Evolutionary conservation across 2,888 invertebrate genomes (phyloP), one percentile per base, ranked within the genome.

Genomic region (Dendrolimus houi): DNA sequence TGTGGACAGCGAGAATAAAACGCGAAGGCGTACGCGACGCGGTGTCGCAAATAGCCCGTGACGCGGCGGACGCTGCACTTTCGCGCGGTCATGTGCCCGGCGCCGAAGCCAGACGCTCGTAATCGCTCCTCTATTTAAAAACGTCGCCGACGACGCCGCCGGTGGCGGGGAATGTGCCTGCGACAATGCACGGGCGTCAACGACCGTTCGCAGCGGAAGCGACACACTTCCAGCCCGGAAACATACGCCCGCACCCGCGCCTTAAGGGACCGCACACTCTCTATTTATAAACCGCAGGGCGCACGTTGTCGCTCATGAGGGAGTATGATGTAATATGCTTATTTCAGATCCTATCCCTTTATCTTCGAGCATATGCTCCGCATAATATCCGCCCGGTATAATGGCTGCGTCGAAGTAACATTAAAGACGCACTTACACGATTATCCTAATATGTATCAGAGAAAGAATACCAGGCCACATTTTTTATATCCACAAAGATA

Each of bases 151-250:
- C 79, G 80, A 77, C 80, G 83, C 70, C 75, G 77, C 67, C 70
- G 68, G 71, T 79, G 81, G 83, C 85, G 85, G 85, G 83, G 86
- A 87, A 85, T 86, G 87, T 79, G 84, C 74, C 76, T 78, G 80
- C 84, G 86, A 84, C 85, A 85, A 81, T 81, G 83, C 82, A 76
- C 74, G 77, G 77, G 82, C 85, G 88, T 87, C 88, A 88, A 87
- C 85, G 89, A 88, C 88, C 89, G 87, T 83, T 75, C 78, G 78
- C 83, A 79, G 78, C 89, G 89, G 89, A 89, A 90, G 85, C 87
- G 87, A 80, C 87, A 85, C 85, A 88, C 88, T 89, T 88, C 88
- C 88, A 88, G 87, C 87, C 88, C 89, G 89, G 89, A 90, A 90
- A 86, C 81, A 79, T 79, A 79, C 83, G 81, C 86, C 79, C 81